phyloP scores from a whole-genome alignment of 2,113 vertebrate genomes.

The Halcyon senegalensis region DNA sequence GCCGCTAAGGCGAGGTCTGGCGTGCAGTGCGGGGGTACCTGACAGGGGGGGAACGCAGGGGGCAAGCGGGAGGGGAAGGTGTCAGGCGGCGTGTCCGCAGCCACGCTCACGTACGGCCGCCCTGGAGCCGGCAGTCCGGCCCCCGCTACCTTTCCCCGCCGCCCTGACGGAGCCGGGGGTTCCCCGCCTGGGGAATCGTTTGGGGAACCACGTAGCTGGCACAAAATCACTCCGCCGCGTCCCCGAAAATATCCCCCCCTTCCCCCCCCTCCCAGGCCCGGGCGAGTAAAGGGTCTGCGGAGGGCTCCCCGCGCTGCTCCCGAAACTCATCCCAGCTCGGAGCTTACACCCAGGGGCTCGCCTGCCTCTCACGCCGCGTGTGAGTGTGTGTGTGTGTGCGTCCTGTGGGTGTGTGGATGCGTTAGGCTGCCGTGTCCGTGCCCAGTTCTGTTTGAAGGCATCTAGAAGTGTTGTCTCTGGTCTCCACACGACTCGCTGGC shows the following conservation, averaged over 20 bases:
- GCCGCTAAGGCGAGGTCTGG: neutral
- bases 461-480: neutral
- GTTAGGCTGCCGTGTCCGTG: neutral
- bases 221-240: neutral
- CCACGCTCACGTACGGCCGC: neutral
- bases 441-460: neutral
- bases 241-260: neutral
- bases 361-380: neutral
- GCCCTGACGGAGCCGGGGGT: neutral
- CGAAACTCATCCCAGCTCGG: neutral
- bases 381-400: neutral
- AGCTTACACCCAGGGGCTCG: neutral
- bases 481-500: neutral
- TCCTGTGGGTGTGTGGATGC: neutral
- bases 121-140: neutral
- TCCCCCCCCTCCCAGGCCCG: neutral
- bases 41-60: neutral
- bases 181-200: neutral
- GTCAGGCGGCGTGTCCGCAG: neutral
- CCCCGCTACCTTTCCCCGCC: neutral
- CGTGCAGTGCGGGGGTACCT: neutral
- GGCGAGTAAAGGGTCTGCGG: neutral
- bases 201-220: neutral
- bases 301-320: neutral
- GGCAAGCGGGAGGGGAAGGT: neutral